Conservation (phyloP, 2,797 vertebrate genomes). For the Sebastolobus alascanus region DNA sequence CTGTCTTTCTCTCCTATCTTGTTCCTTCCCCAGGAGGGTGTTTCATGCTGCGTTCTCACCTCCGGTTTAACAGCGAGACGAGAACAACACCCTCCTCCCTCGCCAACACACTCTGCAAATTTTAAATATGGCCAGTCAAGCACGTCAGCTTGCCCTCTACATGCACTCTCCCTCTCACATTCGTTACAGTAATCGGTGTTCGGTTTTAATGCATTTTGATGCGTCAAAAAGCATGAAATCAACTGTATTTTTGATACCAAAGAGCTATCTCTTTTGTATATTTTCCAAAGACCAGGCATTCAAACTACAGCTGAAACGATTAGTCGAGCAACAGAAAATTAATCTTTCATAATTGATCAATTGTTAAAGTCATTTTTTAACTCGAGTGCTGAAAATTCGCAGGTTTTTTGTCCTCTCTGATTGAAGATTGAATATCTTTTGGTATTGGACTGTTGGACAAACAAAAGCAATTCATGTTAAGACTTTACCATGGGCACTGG, state of each 20-base stretch:
- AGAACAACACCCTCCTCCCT: conserved; percentile 28
- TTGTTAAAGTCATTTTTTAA: background rate
- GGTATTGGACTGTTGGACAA: background rate
- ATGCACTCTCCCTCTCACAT: conserved; percentile 8
- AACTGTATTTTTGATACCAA: background rate
- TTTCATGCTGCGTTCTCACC: conserved; percentile 55
- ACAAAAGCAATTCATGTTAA: background rate
- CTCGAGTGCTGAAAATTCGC: too few relatives aligned
- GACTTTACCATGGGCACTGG: background rate
- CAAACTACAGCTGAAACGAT: background rate
- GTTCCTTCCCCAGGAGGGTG: conserved; percentile 4
- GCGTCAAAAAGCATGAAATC: background rate
- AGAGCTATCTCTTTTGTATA: background rate
- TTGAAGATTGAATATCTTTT: background rate
- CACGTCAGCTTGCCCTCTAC: conserved; percentile 35
- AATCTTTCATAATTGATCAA: background rate
- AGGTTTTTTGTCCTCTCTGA: background rate
- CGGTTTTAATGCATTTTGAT: too few relatives aligned
- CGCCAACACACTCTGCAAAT: conserved; percentile 21
- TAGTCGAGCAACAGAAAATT: background rate
- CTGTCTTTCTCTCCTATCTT: conserved; percentile 5
- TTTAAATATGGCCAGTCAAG: conserved; percentile 47
- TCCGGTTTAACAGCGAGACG: conserved; percentile 29
- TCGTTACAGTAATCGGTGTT: background rate
- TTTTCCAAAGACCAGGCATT: too few relatives aligned